phyloP scores from a whole-genome alignment of 2,797 vertebrate species.

The Amblyraja radiata region DNA sequence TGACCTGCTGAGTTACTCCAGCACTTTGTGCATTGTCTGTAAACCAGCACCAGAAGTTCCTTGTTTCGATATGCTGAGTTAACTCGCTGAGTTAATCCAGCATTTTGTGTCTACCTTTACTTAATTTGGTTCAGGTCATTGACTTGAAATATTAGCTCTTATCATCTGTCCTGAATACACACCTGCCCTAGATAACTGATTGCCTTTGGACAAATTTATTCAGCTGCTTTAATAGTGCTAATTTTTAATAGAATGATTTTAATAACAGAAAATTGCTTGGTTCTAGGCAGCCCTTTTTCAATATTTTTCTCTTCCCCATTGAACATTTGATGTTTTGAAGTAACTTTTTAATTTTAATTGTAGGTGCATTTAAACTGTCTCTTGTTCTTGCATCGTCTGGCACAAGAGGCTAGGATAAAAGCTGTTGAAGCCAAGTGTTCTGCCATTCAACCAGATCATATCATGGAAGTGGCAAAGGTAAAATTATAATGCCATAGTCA shows the following conservation, averaged over 20 bases:
- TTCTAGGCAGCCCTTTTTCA: background rate
- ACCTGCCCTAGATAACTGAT: background rate
- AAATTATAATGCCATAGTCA: background rate
- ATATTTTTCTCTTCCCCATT: background rate
- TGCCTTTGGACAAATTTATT: background rate
- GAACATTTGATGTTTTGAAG: conserved; percentile 29
- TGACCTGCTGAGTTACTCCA: no score
- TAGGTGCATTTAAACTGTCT: conserved; percentile 78
- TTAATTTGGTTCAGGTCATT: no score
- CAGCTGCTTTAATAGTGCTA: background rate
- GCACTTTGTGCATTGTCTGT: no score
- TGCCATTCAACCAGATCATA: conserved; percentile 68
- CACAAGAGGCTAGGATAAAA: conserved; percentile 72
- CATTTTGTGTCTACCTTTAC: no score
- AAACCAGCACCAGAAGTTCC: no score
- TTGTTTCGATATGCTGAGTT: no score
- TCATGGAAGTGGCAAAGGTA: conserved; percentile 69
- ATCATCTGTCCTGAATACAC: background rate
- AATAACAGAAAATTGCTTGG: background rate
- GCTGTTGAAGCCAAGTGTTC: conserved; percentile 72
- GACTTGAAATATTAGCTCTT: no score
- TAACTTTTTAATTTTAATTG: conserved; percentile 40
- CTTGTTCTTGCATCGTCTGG: conserved; percentile 73
- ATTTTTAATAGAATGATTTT: no score
- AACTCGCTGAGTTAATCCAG: no score